Conservation (phyloP, 2,888 invertebrate genomes). For the Mythimna vitellina region DNA sequence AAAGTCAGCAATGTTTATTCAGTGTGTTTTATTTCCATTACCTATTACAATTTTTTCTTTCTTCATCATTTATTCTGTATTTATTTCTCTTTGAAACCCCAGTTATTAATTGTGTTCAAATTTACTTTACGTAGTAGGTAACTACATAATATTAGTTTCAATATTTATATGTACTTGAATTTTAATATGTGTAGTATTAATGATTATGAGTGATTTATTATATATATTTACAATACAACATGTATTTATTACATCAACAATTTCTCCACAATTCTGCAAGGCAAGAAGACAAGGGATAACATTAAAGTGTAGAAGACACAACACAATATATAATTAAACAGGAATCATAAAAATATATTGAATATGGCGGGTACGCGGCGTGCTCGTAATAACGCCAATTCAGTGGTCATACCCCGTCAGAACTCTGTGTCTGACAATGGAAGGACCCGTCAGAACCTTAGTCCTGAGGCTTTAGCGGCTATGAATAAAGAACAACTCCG, state of each 20-base stretch:
- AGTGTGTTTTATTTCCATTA: constrained; percentile 25
- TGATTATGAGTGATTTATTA: constrained; percentile 55
- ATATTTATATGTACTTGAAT: constrained; percentile 33
- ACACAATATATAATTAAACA: constrained; percentile 60
- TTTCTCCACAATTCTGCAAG: constrained; percentile 68
- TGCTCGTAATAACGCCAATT: constrained; percentile 84
- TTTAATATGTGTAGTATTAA: constrained; percentile 38
- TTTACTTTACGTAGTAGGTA: constrained; percentile 20
- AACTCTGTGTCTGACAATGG: constrained; percentile 85
- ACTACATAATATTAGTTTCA: constrained; percentile 19
- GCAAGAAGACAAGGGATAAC: constrained; percentile 64
- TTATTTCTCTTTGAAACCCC: neutral
- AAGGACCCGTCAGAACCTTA: constrained; percentile 84
- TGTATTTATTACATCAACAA: constrained; percentile 74
- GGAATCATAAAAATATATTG: constrained; percentile 66
- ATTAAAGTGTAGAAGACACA: constrained; percentile 58
- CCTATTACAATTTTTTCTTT: neutral
- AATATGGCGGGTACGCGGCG: constrained; percentile 86
- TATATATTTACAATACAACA: constrained; percentile 60
- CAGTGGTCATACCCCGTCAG: constrained; percentile 83
- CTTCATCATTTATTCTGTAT: neutral
- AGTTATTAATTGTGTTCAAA: constrained; percentile 5
- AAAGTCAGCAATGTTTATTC: constrained; percentile 49
- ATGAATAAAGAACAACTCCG: constrained; percentile 93
- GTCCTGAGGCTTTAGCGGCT: constrained; percentile 88